Percentiles rank a stretch among this genome's conserved stretches.
Evolutionary conservation across 2,113 vertebrate genomes (phyloP).

Genomic region (Danionella cerebrum): DNA sequence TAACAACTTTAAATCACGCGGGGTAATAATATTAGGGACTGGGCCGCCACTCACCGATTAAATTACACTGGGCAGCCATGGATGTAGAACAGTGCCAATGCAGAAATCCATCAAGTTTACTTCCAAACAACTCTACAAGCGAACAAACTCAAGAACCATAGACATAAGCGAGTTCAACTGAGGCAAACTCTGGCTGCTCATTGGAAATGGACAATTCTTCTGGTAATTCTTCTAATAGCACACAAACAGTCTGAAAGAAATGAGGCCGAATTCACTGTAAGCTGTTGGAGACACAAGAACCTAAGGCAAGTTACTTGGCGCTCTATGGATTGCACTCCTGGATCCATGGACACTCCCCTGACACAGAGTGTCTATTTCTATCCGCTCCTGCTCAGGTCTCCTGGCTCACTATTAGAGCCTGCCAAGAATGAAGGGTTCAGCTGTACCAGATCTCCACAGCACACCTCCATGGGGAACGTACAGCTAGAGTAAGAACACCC

Average conservation of each 20-base stretch:
- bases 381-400: conserved; percentile 23
- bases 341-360: conserved; percentile 15
- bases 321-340: conserved; percentile 1
- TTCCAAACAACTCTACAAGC: not conserved
- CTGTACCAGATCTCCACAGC: not conserved
- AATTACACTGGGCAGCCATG: not conserved
- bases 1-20: conserved; percentile 40
- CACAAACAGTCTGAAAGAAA: not conserved
- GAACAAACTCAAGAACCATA: not conserved
- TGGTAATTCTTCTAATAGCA: not conserved
- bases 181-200: not conserved
- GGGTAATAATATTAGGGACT: conserved; percentile 26
- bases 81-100: not conserved
- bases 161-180: not conserved
- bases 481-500: not conserved
- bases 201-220: conserved; percentile 1
- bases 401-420: conserved; percentile 25
- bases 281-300: not conserved
- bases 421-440: conserved; percentile 7
- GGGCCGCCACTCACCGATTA: not conserved
- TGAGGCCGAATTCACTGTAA: not conserved
- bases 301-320: conserved; percentile 7
- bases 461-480: not conserved
- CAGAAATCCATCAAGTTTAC: not conserved
- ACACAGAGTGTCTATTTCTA: conserved; percentile 29